These are phyloP conservation scores for Vanessa tameamea DNA, from an alignment of 1,140 invertebrate species.

Conservation along the genomic window DNA sequence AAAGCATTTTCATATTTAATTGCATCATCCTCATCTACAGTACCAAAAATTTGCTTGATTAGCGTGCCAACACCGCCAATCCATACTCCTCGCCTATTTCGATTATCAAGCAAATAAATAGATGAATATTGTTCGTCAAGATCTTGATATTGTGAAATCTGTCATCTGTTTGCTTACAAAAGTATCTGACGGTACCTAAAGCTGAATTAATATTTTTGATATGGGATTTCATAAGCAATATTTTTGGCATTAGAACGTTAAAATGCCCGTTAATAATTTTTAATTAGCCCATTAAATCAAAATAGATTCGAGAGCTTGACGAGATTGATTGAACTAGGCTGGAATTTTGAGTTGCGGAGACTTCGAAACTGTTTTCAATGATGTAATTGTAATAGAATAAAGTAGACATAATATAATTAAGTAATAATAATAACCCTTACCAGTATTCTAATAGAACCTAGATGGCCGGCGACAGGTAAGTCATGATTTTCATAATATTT, in stretches of 20 bases:
- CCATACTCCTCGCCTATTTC: too few relatives aligned
- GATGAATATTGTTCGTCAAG: too few relatives aligned
- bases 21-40: too few relatives aligned
- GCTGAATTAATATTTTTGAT: slow-evolving; percentile 33
- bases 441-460: slow-evolving; percentile 34
- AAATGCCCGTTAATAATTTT: slow-evolving; percentile 43
- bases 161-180: background rate
- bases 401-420: too few relatives aligned
- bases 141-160: slow-evolving; percentile 23
- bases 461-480: slow-evolving; percentile 38
- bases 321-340: slow-evolving; percentile 29
- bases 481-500: slow-evolving; percentile 39
- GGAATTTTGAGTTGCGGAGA: slow-evolving; percentile 7
- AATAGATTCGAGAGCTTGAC: slow-evolving; percentile 39
- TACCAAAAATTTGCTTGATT: too few relatives aligned
- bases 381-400: too few relatives aligned
- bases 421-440: background rate
- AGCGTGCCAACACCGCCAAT: too few relatives aligned
- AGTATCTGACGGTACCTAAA: background rate
- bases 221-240: slow-evolving; percentile 41
- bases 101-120: too few relatives aligned
- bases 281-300: slow-evolving; percentile 37
- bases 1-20: too few relatives aligned
- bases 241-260: slow-evolving; percentile 41
- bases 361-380: too few relatives aligned